Evolutionary conservation across 2,113 vertebrate genomes (phyloP).

Genomic region (Eurystomus gularis): DNA sequence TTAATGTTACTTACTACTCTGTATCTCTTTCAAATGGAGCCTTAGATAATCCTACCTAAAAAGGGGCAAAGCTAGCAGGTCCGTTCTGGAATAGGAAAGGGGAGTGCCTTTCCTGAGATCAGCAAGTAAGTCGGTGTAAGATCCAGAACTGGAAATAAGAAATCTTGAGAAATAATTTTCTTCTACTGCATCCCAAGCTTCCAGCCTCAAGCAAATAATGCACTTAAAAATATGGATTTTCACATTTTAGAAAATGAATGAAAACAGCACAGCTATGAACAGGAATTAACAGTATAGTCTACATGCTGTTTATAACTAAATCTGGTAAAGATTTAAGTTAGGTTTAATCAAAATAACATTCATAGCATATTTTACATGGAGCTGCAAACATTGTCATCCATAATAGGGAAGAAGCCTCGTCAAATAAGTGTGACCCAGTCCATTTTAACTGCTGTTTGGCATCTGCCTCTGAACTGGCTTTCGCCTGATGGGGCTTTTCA

Average conservation of each 20-base stretch:
- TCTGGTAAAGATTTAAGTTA: not conserved
- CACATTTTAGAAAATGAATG: not conserved
- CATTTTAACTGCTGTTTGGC: not conserved
- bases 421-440: not conserved
- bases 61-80: not conserved
- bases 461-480: not conserved
- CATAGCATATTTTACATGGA: not conserved
- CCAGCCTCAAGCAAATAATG: not conserved
- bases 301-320: not conserved
- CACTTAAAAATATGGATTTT: not conserved
- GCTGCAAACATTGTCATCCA: not conserved
- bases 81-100: not conserved
- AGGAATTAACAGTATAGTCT: not conserved
- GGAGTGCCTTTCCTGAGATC: not conserved
- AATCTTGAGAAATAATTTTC: not conserved
- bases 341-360: not conserved
- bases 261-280: not conserved
- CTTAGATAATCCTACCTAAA: constrained; percentile 27
- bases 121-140: not conserved
- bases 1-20: constrained; percentile 32
- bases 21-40: constrained; percentile 16
- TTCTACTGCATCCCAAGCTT: not conserved
- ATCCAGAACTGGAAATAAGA: not conserved
- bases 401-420: not conserved
- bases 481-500: not conserved